phyloP scores from a whole-genome alignment of 2,113 vertebrate species.

The Rhegmatorhina hoffmannsi region DNA sequence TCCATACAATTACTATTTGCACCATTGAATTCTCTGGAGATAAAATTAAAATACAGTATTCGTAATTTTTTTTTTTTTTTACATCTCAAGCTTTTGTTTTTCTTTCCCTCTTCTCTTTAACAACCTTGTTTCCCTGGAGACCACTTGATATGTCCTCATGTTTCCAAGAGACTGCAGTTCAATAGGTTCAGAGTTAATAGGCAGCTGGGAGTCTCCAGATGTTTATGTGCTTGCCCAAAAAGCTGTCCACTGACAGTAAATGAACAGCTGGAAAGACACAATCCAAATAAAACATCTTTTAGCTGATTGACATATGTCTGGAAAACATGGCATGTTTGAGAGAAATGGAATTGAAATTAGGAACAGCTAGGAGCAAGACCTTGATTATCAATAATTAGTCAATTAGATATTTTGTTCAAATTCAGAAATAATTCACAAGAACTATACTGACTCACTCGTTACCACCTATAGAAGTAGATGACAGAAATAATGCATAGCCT shows the following conservation, averaged over 20 bases:
- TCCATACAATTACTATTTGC: slow-evolving; percentile 47
- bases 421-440: not conserved
- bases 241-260: not conserved
- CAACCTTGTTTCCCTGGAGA: slow-evolving; percentile 43
- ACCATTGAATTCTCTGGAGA: slow-evolving; percentile 39
- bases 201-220: slow-evolving; percentile 45
- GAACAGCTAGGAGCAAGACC: not conserved
- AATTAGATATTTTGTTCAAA: not conserved
- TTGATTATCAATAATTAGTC: slow-evolving; percentile 15
- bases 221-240: not conserved
- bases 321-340: not conserved
- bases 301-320: slow-evolving; percentile 17
- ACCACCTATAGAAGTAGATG: not conserved
- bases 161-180: slow-evolving; percentile 46
- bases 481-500: not conserved
- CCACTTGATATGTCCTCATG: not conserved
- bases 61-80: not conserved
- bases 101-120: slow-evolving; percentile 40
- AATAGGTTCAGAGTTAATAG: slow-evolving; percentile 53
- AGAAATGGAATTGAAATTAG: not conserved
- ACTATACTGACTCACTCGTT: not conserved
- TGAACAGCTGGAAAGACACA: not conserved
- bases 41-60: slow-evolving; percentile 52
- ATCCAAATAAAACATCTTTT: not conserved
- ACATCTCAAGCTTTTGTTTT: slow-evolving; percentile 10